These are phyloP conservation scores for Semicossyphus pulcher DNA, from an alignment of 2,113 vertebrate genomes.

Conservation along the genomic window DNA sequence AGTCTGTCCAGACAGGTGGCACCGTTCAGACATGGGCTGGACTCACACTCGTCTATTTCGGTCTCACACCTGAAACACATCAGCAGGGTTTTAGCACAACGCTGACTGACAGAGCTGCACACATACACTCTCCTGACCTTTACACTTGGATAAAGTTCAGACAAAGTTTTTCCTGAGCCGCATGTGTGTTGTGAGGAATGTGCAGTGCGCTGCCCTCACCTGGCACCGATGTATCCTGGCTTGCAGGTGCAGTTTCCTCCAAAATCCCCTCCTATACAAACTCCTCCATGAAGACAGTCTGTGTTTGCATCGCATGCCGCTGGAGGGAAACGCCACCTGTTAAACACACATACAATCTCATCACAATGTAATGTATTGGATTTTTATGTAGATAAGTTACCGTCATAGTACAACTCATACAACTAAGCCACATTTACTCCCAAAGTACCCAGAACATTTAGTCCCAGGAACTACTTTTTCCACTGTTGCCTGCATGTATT, in stretches of 20 bases:
- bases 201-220: slow-evolving; percentile 77
- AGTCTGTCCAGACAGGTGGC: slow-evolving; percentile 88
- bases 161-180: slow-evolving; percentile 4
- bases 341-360: slow-evolving; percentile 21
- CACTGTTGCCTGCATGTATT: too few relatives aligned
- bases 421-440: too few relatives aligned
- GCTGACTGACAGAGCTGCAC: slow-evolving; percentile 47
- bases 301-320: slow-evolving; percentile 84
- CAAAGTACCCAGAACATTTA: too few relatives aligned
- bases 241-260: slow-evolving; percentile 93
- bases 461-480: too few relatives aligned
- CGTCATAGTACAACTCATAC: too few relatives aligned
- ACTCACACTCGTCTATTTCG: slow-evolving; percentile 87
- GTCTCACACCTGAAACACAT: slow-evolving; percentile 87
- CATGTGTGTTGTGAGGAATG: neutral
- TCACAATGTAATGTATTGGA: neutral
- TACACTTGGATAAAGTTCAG: slow-evolving; percentile 10
- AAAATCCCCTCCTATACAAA: slow-evolving; percentile 81
- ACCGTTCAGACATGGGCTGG: slow-evolving; percentile 91
- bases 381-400: too few relatives aligned
- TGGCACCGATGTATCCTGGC: slow-evolving; percentile 85
- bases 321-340: slow-evolving; percentile 87
- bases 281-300: slow-evolving; percentile 85
- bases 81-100: slow-evolving; percentile 53
- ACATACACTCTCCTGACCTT: slow-evolving; percentile 18